Base-by-base conservation (phyloP, 2,797 vertebrate genomes). In the Pogonophryne albipinna region DNA sequence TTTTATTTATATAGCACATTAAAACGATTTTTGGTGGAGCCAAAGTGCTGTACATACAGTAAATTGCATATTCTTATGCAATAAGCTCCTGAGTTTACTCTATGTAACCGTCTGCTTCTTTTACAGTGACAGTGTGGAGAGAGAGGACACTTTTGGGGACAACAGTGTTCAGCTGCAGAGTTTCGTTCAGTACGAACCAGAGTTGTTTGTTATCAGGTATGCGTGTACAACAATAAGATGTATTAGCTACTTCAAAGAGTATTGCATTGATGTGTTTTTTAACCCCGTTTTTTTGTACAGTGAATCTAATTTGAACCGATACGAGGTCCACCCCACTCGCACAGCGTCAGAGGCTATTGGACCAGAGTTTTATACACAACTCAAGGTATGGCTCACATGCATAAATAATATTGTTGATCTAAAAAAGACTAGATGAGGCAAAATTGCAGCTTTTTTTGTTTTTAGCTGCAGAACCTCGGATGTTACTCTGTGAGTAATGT, bases 401-500 rank as follows among this genome's bases (percentile, higher is more conserved):
- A 52, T 5, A 19, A 1, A 38, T 38, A 38, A 38, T 6, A 9
- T 38, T 38, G 2, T 38, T 38, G 34, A 38, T 38, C n/a, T 57
- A 1, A 23, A 11, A 34, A 58, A 49, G 19, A 62, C 11, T 5
- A n/a, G 14, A 60, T 1, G 11, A 42, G 19, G 3, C 38, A 23
- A 50, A 52, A 1, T 49, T 23, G 11, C 8, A 16, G 8, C 17
- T n/a, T 31, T 61, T 16, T 76, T 20, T 65, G 51, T 85, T 73
- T 84, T 38, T 42, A 99, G 97, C 91, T 99, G 53, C 97, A 97
- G 89, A 98, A 99, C 67, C 93, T 97, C 0, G 98, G 96, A 72
- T 99, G 98, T 78, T 98, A 96, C 68, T 81, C 93, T 0, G 85
- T 97, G 70, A 93, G 82, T 34, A 95, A 97, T 14, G 70, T 98